Conservation (phyloP, 2,113 vertebrate species). For the Cavia aperea region DNA sequence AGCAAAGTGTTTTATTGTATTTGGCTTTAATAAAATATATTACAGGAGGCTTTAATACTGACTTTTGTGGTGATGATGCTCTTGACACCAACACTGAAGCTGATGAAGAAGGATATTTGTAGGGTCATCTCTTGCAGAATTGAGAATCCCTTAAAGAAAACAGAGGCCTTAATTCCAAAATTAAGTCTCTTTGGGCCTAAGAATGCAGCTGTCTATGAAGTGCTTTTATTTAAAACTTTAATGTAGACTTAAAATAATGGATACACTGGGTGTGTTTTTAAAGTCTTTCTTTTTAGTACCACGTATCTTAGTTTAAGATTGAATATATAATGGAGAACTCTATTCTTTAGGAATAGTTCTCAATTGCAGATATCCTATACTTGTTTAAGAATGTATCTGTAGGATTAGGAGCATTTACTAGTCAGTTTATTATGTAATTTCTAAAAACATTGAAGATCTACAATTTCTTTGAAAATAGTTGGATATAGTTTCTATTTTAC, state of each 20-base stretch:
- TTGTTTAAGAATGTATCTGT: neutral
- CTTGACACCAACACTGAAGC: neutral
- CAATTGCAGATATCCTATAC: neutral
- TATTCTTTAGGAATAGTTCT: neutral
- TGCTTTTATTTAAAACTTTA: neutral
- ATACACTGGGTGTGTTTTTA: neutral
- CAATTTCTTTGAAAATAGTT: conserved; percentile 36
- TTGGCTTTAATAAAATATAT: conserved; percentile 20
- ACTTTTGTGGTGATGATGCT: neutral
- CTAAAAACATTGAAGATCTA: neutral
- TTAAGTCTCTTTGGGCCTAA: neutral
- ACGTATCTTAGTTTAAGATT: conserved; percentile 15
- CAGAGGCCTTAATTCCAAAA: neutral
- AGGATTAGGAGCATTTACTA: neutral
- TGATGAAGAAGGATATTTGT: neutral
- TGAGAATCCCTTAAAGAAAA: neutral
- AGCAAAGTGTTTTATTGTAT: neutral
- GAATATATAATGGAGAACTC: neutral
- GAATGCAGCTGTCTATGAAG: neutral
- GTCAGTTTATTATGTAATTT: neutral
- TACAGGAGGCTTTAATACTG: neutral
- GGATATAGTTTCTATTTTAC: neutral
- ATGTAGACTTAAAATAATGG: conserved; percentile 6
- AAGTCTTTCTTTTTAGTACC: neutral
- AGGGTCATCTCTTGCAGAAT: neutral